phyloP scores from a whole-genome alignment of 2,888 invertebrate genomes.

The Lithophane ornitopus region DNA sequence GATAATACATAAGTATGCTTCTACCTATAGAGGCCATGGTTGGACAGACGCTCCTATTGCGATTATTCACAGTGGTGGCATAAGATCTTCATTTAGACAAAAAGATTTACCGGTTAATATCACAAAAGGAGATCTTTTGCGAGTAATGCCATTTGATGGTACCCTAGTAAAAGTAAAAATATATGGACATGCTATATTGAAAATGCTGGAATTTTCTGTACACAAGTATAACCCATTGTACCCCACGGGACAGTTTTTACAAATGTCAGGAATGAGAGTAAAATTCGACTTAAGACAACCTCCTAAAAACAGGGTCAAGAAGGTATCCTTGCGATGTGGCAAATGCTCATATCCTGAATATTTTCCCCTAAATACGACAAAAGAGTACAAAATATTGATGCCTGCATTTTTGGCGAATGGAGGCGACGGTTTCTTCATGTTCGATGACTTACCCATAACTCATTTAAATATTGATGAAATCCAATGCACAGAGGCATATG shows the following conservation, averaged over 20 bases:
- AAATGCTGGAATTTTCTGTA: conserved; percentile 93
- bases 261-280: conserved; percentile 94
- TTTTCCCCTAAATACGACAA: conserved; percentile 86
- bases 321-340: conserved; percentile 92
- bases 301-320: conserved; percentile 91
- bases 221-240: conserved; percentile 81
- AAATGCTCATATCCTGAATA: conserved; percentile 92
- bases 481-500: conserved; percentile 88
- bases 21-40: conserved; percentile 84
- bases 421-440: conserved; percentile 93
- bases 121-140: conserved; percentile 93
- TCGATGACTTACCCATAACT: conserved; percentile 77
- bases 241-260: conserved; percentile 94
- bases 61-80: conserved; percentile 94
- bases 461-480: conserved; percentile 76
- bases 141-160: conserved; percentile 94
- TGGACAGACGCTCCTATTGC: conserved; percentile 96
- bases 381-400: conserved; percentile 92
- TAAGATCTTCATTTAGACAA: conserved; percentile 92
- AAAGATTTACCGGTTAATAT: conserved; percentile 84
- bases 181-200: conserved; percentile 91
- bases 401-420: conserved; percentile 92
- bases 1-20: conserved; percentile 91
- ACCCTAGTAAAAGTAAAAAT: conserved; percentile 92
- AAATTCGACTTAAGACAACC: conserved; percentile 92